phyloP scores from a whole-genome alignment of 35 echinoderm and acorn worm genomes.

The Strongylocentrotus purpuratus region DNA sequence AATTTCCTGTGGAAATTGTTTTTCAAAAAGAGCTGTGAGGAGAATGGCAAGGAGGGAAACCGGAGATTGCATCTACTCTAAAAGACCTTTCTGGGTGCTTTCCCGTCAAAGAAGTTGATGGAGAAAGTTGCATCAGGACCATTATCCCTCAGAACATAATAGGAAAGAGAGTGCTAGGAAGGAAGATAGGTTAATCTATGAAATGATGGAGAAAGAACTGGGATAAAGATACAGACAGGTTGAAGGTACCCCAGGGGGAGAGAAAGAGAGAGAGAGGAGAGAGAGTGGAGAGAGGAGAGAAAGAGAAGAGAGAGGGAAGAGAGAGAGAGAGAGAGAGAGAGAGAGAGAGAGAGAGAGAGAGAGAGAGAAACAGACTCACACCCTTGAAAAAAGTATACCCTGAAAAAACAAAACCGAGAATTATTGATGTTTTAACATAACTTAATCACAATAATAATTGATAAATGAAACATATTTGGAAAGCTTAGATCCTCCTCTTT shows the following conservation, averaged over 20 bases:
- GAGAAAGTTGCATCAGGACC: background rate
- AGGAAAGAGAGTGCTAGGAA: background rate
- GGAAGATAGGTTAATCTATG: background rate
- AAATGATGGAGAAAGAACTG: too few species aligned
- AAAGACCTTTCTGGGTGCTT: background rate
- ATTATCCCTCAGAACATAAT: background rate
- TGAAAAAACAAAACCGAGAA: too few species aligned
- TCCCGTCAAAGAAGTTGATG: background rate
- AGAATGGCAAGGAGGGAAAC: background rate
- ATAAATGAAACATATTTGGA: too few species aligned
- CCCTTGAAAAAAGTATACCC: too few species aligned
- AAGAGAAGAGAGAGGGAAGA: background rate
- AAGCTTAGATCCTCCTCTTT: too few species aligned
- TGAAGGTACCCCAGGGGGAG: background rate
- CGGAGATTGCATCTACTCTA: background rate
- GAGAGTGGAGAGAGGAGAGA: too few species aligned
- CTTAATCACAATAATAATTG: too few species aligned
- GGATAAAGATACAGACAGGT: too few species aligned
- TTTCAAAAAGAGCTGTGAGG: background rate
- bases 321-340: background rate
- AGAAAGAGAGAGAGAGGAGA: background rate
- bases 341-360: background rate
- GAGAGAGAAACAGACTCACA: too few species aligned
- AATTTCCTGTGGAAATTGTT: conserved; percentile 13
- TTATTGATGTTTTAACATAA: too few species aligned